A percentile compares a stretch with the other conserved stretches of the same genome.
These are phyloP conservation scores for Orthonyx spaldingii DNA, from an alignment of 2,113 vertebrate genomes.

Conservation along the genomic window DNA sequence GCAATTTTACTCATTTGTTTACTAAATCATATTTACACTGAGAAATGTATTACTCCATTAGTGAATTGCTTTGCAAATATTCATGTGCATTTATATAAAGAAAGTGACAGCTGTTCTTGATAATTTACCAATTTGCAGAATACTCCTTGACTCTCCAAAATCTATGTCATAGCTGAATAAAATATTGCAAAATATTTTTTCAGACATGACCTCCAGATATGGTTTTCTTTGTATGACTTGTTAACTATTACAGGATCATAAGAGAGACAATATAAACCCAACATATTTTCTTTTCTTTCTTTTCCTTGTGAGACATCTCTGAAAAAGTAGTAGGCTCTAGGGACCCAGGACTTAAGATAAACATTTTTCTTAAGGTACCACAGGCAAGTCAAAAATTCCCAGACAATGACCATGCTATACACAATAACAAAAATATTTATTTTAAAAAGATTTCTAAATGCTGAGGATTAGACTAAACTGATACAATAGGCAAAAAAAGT, in stretches of 20 bases:
- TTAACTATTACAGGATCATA: neutral
- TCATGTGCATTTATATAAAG: neutral
- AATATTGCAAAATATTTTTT: neutral
- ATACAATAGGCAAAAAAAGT: neutral
- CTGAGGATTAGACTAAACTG: neutral
- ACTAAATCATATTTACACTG: neutral
- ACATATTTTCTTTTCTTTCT: neutral
- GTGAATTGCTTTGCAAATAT: neutral
- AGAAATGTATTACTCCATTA: neutral
- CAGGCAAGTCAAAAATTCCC: neutral
- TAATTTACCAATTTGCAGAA: neutral
- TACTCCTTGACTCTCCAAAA: neutral
- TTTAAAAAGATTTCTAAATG: neutral
- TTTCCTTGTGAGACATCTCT: neutral
- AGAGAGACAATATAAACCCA: neutral
- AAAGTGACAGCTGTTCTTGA: neutral
- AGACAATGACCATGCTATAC: neutral
- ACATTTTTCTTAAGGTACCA: neutral
- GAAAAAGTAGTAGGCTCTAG: neutral
- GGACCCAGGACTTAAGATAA: neutral
- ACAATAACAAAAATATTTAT: neutral
- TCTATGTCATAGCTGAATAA: neutral
- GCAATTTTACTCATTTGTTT: neutral
- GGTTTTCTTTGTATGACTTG: neutral
- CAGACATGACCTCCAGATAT: neutral